Conservation (phyloP, 2,888 invertebrate genomes). For the Agriopis leucophaearia region DNA sequence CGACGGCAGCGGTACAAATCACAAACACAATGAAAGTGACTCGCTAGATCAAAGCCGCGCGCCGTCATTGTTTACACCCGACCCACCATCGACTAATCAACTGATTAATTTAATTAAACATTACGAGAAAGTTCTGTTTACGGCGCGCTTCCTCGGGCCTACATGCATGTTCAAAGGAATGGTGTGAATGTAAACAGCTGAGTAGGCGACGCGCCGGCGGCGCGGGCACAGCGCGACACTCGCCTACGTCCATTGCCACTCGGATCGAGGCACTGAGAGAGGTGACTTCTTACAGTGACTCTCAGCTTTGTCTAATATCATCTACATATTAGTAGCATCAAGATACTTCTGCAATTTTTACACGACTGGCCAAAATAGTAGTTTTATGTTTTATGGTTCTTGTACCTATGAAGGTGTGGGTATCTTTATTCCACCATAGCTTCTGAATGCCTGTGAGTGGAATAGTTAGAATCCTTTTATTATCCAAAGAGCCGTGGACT, state of each 20-base stretch:
- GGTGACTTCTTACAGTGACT: too few species aligned
- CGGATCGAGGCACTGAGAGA: not conserved
- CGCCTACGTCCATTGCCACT: constrained; percentile 30
- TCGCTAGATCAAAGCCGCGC: constrained; percentile 77
- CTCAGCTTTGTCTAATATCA: too few species aligned
- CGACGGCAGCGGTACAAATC: constrained; percentile 55
- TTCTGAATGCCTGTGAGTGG: too few species aligned
- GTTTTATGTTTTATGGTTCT: too few species aligned
- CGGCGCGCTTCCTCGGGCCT: constrained; percentile 84
- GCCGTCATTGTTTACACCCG: constrained; percentile 79
- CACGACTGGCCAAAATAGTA: too few species aligned
- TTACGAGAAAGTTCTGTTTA: constrained; percentile 86
- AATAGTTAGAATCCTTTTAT: too few species aligned
- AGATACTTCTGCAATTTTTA: too few species aligned
- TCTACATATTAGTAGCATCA: too few species aligned
- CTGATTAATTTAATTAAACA: constrained; percentile 87
- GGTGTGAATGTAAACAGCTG: constrained; percentile 78
- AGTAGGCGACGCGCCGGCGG: constrained; percentile 65
- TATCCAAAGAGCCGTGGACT: too few species aligned
- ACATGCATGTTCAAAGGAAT: constrained; percentile 85
- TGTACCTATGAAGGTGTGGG: too few species aligned
- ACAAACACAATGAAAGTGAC: constrained; percentile 74
- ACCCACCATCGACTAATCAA: constrained; percentile 85
- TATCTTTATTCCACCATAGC: too few species aligned
- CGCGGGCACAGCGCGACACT: constrained; percentile 45